A percentile compares a stretch with the other conserved stretches of the same genome.
These are phyloP conservation scores for Grammomys dolichurus DNA, from an alignment of 2,113 vertebrate species.

Conservation along the genomic window DNA sequence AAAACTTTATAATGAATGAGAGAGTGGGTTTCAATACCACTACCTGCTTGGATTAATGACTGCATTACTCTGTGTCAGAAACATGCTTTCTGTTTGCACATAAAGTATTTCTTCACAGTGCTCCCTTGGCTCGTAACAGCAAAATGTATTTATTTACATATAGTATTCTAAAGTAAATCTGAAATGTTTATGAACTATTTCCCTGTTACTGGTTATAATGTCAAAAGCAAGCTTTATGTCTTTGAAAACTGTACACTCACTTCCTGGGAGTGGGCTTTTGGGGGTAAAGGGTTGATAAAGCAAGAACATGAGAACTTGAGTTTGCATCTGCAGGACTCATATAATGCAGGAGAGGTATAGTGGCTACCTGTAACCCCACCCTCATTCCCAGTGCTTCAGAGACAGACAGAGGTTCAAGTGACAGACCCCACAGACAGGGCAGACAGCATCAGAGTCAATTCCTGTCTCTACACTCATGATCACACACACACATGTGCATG, in stretches of 20 bases:
- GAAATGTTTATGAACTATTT: conserved; percentile 10
- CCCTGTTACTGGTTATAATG: not conserved
- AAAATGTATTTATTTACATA: not conserved
- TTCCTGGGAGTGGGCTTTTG: not conserved
- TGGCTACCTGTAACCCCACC: not conserved
- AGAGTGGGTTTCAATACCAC: not conserved
- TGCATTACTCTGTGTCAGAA: not conserved
- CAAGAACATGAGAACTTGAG: not conserved
- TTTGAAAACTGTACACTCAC: not conserved
- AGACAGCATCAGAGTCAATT: not conserved
- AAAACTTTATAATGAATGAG: not conserved
- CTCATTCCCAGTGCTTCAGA: not conserved
- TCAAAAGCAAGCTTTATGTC: not conserved
- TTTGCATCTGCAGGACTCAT: too few relatives aligned
- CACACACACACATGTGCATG: too few relatives aligned
- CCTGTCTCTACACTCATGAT: not conserved
- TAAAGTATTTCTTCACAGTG: not conserved
- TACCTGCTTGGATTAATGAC: not conserved
- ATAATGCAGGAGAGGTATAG: too few relatives aligned
- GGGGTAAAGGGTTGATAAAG: not conserved
- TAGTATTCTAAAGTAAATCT: not conserved
- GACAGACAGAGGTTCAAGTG: not conserved
- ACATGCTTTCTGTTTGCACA: not conserved
- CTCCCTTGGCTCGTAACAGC: not conserved
- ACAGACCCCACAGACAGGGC: not conserved